Conservation (phyloP, 1,140 invertebrate species). For the Diorhabda elongata region DNA sequence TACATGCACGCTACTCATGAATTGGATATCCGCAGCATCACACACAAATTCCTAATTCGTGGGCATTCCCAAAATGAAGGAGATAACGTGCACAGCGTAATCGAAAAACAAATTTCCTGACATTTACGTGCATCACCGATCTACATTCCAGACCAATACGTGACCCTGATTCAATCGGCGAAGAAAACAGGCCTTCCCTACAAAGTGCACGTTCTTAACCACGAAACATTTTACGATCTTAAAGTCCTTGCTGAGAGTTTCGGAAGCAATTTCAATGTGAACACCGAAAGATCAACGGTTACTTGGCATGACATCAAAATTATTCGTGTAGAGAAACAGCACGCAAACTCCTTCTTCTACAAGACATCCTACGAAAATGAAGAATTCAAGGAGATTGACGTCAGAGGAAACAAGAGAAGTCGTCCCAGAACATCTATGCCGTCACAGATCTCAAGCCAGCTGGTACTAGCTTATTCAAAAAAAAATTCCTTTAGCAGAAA, state of each 20-base stretch:
- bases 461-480: neutral
- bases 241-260: neutral
- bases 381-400: neutral
- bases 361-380: slow-evolving; percentile 4
- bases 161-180: slow-evolving; percentile 19
- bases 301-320: slow-evolving; percentile 13
- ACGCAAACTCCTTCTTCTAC: slow-evolving; percentile 5
- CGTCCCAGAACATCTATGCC: slow-evolving; percentile 3
- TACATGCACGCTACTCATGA: slow-evolving; percentile 39
- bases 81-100: slow-evolving; percentile 43
- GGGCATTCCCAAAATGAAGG: slow-evolving; percentile 22
- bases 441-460: neutral
- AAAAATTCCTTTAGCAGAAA: slow-evolving; percentile 3
- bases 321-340: slow-evolving; percentile 5
- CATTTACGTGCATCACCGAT: slow-evolving; percentile 32
- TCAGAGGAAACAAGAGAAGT: neutral
- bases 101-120: slow-evolving; percentile 44
- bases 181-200: slow-evolving; percentile 31
- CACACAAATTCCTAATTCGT: slow-evolving; percentile 10
- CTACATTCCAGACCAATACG: slow-evolving; percentile 27
- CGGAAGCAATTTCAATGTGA: slow-evolving; percentile 3
- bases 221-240: slow-evolving; percentile 28
- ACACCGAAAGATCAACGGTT: neutral
- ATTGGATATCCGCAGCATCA: slow-evolving; percentile 20
- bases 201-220: slow-evolving; percentile 31